Evolutionary conservation across 2,888 invertebrate species (phyloP).

Genomic region (Trypoxylon attenuatum): DNA sequence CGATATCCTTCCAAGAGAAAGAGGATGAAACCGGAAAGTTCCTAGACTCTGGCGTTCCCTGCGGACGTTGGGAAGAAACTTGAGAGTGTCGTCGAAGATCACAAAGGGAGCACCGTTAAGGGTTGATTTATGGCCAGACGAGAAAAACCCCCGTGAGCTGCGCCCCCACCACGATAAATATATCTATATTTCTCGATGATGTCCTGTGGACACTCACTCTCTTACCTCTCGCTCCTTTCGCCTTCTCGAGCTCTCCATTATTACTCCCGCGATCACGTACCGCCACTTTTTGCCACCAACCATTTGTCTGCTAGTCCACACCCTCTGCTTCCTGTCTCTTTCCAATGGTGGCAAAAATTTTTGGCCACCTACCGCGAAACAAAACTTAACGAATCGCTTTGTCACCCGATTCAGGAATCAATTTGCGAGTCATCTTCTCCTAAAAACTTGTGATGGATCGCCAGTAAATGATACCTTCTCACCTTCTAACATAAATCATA

Average conservation of each 20-base stretch:
- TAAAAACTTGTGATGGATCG: no score
- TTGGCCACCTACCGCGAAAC: no score
- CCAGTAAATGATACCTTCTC: no score
- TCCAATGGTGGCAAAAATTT: no score
- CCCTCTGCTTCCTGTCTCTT: background rate
- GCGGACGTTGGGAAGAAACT: constrained; percentile 23
- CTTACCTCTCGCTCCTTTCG: background rate
- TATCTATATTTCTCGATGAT: constrained; percentile 5
- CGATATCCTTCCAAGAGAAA: no score
- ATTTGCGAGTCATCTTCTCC: no score
- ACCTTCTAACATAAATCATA: no score
- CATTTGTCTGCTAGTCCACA: background rate
- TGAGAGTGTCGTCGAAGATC: constrained; percentile 42
- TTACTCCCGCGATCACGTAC: background rate
- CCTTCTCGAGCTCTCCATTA: background rate
- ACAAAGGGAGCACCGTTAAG: constrained; percentile 46
- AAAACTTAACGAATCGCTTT: no score
- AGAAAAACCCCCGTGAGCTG: constrained; percentile 24
- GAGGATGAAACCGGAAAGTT: constrained; percentile 22
- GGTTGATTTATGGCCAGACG: constrained; percentile 36
- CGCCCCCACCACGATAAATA: constrained; percentile 29
- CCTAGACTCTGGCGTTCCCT: constrained; percentile 2
- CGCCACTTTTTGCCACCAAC: background rate
- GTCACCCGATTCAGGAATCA: no score
- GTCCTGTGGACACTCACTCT: background rate